These are phyloP conservation scores for Percopsis omiscomaycus DNA, from an alignment of 2,797 vertebrate genomes.

Conservation along the genomic window DNA sequence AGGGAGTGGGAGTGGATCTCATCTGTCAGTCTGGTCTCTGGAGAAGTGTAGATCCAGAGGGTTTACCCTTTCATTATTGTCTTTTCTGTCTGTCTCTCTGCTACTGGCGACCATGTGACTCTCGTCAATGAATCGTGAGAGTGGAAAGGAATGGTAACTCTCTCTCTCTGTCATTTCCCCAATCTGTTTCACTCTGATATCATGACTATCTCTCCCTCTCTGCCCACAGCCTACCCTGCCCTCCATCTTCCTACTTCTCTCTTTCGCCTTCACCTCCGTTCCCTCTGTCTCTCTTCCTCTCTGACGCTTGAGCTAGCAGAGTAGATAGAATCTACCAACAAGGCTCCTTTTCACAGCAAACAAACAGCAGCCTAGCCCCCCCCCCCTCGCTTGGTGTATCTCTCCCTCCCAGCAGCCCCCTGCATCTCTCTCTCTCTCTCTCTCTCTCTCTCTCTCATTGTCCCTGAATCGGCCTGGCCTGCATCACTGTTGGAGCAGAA, in stretches of 20 bases:
- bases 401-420: slow-evolving; percentile 19
- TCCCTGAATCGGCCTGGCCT: slow-evolving; percentile 13
- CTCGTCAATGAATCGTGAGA: slow-evolving; percentile 33
- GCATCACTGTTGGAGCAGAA: slow-evolving; percentile 50
- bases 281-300: slow-evolving; percentile 17
- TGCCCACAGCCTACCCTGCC: slow-evolving; percentile 18
- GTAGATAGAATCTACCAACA: slow-evolving; percentile 56
- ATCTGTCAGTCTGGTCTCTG: slow-evolving; percentile 42
- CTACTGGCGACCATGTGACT: slow-evolving; percentile 40
- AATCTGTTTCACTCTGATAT: slow-evolving; percentile 3
- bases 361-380: slow-evolving; percentile 46
- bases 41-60: slow-evolving; percentile 48
- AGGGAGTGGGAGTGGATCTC: slow-evolving; percentile 29
- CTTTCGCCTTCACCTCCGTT: slow-evolving; percentile 1
- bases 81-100: slow-evolving; percentile 37
- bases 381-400: slow-evolving; percentile 3
- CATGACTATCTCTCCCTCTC: slow-evolving; percentile 11
- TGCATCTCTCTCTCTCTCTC: slow-evolving; percentile 55
- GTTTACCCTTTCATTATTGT: slow-evolving; percentile 67
- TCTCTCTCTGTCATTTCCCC: slow-evolving; percentile 9
- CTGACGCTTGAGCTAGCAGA: slow-evolving; percentile 20
- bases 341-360: slow-evolving; percentile 65
- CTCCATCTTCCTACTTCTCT: slow-evolving; percentile 7
- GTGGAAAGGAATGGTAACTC: slow-evolving; percentile 3
- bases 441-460: slow-evolving; percentile 51